Conservation (phyloP, 2,888 invertebrate genomes). For the Cantharis rustica region DNA sequence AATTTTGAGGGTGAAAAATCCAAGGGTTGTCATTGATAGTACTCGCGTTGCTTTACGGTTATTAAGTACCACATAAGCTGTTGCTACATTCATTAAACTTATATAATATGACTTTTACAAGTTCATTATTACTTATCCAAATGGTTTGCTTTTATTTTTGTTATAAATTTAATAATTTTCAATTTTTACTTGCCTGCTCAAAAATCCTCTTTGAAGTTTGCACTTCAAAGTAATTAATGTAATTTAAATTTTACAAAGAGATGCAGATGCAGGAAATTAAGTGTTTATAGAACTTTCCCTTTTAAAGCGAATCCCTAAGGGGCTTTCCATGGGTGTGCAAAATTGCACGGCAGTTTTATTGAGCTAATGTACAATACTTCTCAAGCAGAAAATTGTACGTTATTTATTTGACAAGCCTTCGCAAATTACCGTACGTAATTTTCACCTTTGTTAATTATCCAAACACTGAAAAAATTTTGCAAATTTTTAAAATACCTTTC, state of each 20-base stretch:
- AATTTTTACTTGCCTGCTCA: neutral
- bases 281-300: neutral
- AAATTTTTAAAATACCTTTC: neutral
- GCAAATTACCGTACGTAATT: neutral
- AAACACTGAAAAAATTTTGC: neutral
- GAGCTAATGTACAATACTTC: slow-evolving; percentile 4
- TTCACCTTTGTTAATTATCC: neutral
- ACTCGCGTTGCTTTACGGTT: neutral
- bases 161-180: neutral
- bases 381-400: neutral
- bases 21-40: slow-evolving; percentile 9
- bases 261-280: slow-evolving; percentile 20
- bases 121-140: neutral
- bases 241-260: slow-evolving; percentile 19
- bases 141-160: neutral
- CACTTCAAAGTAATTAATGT: slow-evolving; percentile 8
- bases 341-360: slow-evolving; percentile 12
- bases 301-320: neutral
- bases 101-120: neutral
- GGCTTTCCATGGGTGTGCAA: slow-evolving; percentile 7
- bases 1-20: slow-evolving; percentile 5
- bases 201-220: neutral
- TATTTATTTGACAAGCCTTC: neutral
- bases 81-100: neutral
- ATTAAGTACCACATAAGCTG: slow-evolving; percentile 8